These are phyloP conservation scores for Haliclona indistincta DNA, from an alignment of 37 sponge, comb jelly and placozoan genomes.

Conservation along the genomic window DNA sequence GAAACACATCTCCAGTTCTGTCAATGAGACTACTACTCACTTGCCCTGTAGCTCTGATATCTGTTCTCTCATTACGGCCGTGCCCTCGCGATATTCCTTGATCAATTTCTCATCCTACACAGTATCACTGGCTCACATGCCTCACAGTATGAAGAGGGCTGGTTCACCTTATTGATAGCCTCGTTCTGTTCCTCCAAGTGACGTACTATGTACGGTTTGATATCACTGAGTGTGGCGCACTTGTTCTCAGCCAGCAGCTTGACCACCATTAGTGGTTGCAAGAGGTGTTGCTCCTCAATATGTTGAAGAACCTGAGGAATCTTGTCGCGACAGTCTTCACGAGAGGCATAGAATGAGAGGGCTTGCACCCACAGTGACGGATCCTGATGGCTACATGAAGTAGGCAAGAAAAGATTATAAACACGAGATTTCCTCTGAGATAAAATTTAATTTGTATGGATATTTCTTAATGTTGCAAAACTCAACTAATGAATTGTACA, in stretches of 20 bases:
- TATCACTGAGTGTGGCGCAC: conserved; percentile 62
- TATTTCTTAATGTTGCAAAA: too few relatives aligned
- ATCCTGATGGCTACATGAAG: conserved; percentile 51
- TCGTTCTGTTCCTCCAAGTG: conserved; percentile 70
- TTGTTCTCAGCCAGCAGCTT: conserved; percentile 75
- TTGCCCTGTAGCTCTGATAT: conserved; percentile 80
- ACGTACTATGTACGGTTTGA: conserved; percentile 73
- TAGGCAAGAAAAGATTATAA: too few relatives aligned
- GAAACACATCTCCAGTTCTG: neutral
- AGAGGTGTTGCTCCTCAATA: conserved; percentile 89
- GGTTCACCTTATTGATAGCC: conserved; percentile 64
- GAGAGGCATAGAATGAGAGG: conserved; percentile 80
- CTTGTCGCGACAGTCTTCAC: conserved; percentile 46
- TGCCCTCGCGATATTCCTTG: conserved; percentile 82
- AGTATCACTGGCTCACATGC: conserved; percentile 80
- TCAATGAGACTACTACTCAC: conserved; percentile 26
- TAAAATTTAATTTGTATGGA: too few relatives aligned
- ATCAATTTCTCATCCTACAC: conserved; percentile 78
- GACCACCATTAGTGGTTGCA: conserved; percentile 93
- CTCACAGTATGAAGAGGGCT: conserved; percentile 69
- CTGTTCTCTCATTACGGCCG: conserved; percentile 76
- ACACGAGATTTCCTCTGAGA: too few relatives aligned
- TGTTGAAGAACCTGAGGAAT: conserved; percentile 70
- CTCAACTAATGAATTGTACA: too few relatives aligned
- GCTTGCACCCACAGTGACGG: conserved; percentile 88